phyloP scores from a whole-genome alignment of 2,113 vertebrate genomes.

The Elachura formosa region DNA sequence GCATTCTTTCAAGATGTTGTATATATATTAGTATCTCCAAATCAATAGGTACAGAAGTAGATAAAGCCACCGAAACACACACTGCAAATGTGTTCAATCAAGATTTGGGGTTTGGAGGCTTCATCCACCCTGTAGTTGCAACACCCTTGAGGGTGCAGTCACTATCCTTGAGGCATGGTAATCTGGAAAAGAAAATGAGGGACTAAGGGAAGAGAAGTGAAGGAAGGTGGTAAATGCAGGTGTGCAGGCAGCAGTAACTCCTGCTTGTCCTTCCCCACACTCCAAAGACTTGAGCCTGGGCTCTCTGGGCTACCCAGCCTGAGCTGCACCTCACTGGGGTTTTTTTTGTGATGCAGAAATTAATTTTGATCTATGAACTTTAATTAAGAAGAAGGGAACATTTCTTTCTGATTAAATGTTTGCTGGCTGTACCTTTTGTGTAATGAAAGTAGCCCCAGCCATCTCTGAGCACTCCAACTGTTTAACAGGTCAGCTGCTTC shows the following conservation, averaged over 20 bases:
- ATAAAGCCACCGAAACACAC: not conserved
- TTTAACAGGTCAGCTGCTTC: conserved; percentile 45
- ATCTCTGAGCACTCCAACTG: not conserved
- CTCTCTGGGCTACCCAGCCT: not conserved
- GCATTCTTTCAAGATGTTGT: accelerated
- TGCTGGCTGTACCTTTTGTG: conserved; percentile 45
- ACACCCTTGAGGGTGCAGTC: not conserved
- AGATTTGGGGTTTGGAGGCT: not conserved
- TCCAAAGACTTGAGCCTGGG: not conserved
- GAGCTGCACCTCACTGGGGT: not conserved
- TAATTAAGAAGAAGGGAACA: conserved; percentile 41
- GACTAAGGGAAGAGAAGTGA: not conserved
- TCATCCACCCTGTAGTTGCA: not conserved
- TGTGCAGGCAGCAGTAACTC: not conserved
- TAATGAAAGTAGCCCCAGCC: conserved; percentile 25
- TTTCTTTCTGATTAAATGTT: conserved; percentile 56
- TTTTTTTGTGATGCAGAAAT: not conserved
- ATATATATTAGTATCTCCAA: not conserved
- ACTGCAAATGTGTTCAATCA: not conserved
- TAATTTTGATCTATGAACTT: conserved; percentile 38
- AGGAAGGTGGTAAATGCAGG: not conserved
- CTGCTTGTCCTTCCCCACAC: not conserved
- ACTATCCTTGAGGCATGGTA: not conserved
- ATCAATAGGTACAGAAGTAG: not conserved
- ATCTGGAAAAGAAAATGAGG: not conserved